Evolutionary conservation across 1,140 invertebrate genomes (phyloP).

Genomic region (Drosophila eugracilis): DNA sequence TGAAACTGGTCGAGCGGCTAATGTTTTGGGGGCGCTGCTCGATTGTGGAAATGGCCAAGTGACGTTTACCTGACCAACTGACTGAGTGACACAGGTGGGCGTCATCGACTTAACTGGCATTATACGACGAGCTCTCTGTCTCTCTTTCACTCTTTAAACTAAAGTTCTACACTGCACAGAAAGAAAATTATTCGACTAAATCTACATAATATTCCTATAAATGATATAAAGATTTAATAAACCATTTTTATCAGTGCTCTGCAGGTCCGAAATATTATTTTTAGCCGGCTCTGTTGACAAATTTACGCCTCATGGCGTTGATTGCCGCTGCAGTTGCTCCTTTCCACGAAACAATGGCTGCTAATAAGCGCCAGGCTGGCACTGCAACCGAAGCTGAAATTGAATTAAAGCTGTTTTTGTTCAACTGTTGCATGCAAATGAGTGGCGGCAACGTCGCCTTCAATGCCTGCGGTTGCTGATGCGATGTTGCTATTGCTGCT

Average conservation of each 20-base stretch:
- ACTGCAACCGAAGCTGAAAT: slow-evolving; percentile 50
- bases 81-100: slow-evolving; percentile 66
- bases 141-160: slow-evolving; percentile 17
- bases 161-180: slow-evolving; percentile 25
- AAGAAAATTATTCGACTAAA: slow-evolving; percentile 3
- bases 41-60: slow-evolving; percentile 52
- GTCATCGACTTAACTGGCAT: slow-evolving; percentile 75
- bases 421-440: slow-evolving; percentile 75
- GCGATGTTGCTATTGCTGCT: slow-evolving; percentile 1
- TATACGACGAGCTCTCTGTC: slow-evolving; percentile 46
- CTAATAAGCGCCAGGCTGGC: slow-evolving; percentile 48
- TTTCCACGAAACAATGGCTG: slow-evolving; percentile 37
- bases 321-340: slow-evolving; percentile 34
- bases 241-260: neutral
- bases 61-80: slow-evolving; percentile 57
- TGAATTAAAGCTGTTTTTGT: slow-evolving; percentile 77
- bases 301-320: slow-evolving; percentile 49
- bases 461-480: slow-evolving; percentile 54
- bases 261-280: neutral
- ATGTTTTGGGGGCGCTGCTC: slow-evolving; percentile 31
- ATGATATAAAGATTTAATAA: neutral
- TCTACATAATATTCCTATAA: neutral
- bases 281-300: slow-evolving; percentile 51
- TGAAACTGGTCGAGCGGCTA: slow-evolving; percentile 43
- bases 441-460: slow-evolving; percentile 55